These are phyloP conservation scores for Urophycis tenuis DNA, from an alignment of 2,797 vertebrate genomes.

Conservation along the genomic window DNA sequence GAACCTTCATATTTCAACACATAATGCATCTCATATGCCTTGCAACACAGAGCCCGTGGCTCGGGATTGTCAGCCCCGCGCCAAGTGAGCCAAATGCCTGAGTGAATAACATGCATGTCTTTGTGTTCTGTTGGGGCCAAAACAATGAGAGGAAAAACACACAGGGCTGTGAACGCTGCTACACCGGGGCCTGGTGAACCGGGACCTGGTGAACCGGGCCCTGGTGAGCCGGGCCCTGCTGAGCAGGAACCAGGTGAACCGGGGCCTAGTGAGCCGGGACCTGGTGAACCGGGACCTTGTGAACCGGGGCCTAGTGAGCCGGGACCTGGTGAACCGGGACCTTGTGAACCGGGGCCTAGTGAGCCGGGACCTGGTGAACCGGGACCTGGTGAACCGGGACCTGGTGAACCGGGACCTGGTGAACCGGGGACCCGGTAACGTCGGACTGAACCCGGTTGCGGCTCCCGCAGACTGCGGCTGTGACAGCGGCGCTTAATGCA, in stretches of 20 bases:
- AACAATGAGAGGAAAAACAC: slow-evolving; percentile 18
- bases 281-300: background rate
- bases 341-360: background rate
- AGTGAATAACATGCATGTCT: slow-evolving; percentile 25
- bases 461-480: slow-evolving; percentile 51
- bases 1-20: slow-evolving; percentile 26
- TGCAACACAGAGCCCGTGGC: background rate
- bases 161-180: background rate
- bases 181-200: background rate
- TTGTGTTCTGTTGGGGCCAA: slow-evolving; percentile 25
- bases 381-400: background rate
- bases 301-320: background rate
- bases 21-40: slow-evolving; percentile 29
- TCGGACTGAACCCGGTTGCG: slow-evolving; percentile 46
- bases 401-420: background rate
- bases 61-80: background rate
- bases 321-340: background rate
- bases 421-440: background rate
- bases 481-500: slow-evolving; percentile 57
- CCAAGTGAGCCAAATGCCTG: slow-evolving; percentile 17
- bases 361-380: background rate
- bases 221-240: too few relatives aligned
- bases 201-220: too few relatives aligned
- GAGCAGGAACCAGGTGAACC: too few relatives aligned
- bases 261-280: background rate